These are phyloP conservation scores for Chloroceryle amazona DNA, from an alignment of 2,797 vertebrate genomes.

Conservation along the genomic window DNA sequence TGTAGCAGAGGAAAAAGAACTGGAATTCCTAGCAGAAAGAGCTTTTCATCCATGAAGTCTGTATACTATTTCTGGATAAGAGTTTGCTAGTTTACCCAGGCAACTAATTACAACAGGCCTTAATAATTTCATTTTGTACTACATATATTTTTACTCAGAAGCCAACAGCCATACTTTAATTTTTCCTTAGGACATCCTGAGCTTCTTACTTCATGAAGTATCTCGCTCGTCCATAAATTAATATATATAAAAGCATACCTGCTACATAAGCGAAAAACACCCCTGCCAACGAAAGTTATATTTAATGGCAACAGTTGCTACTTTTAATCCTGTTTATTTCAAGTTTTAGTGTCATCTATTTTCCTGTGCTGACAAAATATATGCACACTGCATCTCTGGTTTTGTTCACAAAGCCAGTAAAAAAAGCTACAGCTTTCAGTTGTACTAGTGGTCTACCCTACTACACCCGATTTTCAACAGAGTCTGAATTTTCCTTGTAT, in stretches of 20 bases:
- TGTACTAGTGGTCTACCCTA: background rate
- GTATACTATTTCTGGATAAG: background rate
- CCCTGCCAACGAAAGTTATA: background rate
- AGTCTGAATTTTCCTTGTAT: background rate
- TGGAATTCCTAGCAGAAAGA: background rate
- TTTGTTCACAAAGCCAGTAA: background rate
- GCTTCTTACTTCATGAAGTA: background rate
- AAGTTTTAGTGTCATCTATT: slow-evolving; percentile 16
- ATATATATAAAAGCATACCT: slow-evolving; percentile 32
- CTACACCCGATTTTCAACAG: background rate
- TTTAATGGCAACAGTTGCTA: slow-evolving; percentile 41
- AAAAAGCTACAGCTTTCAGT: background rate
- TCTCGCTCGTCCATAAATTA: background rate
- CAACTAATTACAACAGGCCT: background rate
- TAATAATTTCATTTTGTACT: background rate
- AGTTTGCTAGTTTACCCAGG: background rate
- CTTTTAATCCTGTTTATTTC: slow-evolving; percentile 52
- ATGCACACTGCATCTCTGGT: background rate
- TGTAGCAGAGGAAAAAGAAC: background rate
- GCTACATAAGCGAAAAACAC: slow-evolving; percentile 16
- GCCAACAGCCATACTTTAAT: background rate
- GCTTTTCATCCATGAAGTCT: background rate
- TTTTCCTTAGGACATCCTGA: background rate
- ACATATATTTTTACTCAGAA: background rate
- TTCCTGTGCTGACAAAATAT: background rate